Percentiles rank a stretch among this genome's conserved stretches.
These are phyloP conservation scores for Lepidurus packardi DNA, from an alignment of 1,140 invertebrate species.

Conservation along the genomic window DNA sequence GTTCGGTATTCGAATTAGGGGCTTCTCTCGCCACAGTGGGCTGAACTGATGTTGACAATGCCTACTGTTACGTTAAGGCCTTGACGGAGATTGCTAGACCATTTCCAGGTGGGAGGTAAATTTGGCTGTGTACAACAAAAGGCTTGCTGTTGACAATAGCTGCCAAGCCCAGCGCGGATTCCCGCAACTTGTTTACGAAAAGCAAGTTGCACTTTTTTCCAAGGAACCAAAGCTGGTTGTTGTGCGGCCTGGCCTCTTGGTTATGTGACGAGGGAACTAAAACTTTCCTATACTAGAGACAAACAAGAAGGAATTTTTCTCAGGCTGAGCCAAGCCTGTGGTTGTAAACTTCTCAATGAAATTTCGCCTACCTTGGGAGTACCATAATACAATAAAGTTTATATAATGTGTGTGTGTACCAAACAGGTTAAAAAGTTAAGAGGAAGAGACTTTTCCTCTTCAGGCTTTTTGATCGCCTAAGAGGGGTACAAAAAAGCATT, in stretches of 20 bases:
- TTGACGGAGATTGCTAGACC: too few relatives aligned
- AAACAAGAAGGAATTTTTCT: neutral
- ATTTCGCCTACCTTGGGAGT: neutral
- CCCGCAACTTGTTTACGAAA: neutral
- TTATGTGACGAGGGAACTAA: slow-evolving; percentile 6
- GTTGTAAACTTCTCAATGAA: neutral
- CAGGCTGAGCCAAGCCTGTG: too few relatives aligned
- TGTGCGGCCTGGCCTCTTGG: neutral
- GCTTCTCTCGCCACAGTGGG: neutral
- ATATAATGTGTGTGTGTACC: neutral
- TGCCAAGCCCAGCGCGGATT: neutral
- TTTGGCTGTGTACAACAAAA: neutral
- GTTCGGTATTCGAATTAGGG: neutral
- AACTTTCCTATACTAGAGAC: neutral
- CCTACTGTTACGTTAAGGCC: neutral
- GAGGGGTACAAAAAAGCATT: too few relatives aligned
- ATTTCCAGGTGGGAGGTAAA: neutral
- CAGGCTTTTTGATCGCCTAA: neutral
- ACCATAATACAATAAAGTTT: neutral
- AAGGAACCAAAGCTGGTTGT: neutral
- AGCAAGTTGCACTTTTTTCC: neutral
- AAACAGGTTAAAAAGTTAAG: neutral
- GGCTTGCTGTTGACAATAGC: slow-evolving; percentile 2
- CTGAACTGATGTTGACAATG: neutral
- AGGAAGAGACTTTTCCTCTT: neutral